Conservation (phyloP, 2,888 invertebrate species). For the Trimorus sp. region DNA sequence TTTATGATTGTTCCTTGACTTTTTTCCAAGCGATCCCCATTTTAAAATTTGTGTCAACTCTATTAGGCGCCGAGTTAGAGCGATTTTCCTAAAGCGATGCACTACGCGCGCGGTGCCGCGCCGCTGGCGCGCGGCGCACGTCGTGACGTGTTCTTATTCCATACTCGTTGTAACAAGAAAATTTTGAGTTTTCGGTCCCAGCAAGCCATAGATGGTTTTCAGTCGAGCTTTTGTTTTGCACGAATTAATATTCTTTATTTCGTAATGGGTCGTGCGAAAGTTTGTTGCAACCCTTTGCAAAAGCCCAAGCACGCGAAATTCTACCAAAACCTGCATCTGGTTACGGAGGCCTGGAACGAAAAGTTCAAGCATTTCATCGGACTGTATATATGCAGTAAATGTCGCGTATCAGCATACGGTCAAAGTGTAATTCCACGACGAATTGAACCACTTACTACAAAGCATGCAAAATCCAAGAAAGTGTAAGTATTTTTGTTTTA, state of each 20-base stretch:
- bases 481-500: not conserved
- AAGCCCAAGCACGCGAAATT: constrained; percentile 3
- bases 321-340: constrained; percentile 8
- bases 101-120: not conserved
- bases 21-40: too few relatives aligned
- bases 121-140: not conserved
- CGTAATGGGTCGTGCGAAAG: constrained; percentile 16
- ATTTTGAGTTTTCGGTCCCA: not conserved
- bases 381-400: constrained; percentile 11
- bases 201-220: not conserved
- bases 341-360: constrained; percentile 15
- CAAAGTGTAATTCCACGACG: not conserved
- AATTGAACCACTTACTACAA: not conserved
- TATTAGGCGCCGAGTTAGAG: not conserved
- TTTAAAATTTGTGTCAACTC: not conserved
- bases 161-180: not conserved
- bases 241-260: constrained; percentile 7
- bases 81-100: not conserved
- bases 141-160: not conserved
- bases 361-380: constrained; percentile 16
- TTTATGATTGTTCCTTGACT: too few relatives aligned
- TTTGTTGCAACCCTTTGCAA: constrained; percentile 25
- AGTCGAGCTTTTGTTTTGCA: not conserved
- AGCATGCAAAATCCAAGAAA: not conserved
- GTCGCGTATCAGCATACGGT: too few relatives aligned